These are phyloP conservation scores for Cephalopterus ornatus DNA, from an alignment of 2,113 vertebrate species.

Conservation along the genomic window DNA sequence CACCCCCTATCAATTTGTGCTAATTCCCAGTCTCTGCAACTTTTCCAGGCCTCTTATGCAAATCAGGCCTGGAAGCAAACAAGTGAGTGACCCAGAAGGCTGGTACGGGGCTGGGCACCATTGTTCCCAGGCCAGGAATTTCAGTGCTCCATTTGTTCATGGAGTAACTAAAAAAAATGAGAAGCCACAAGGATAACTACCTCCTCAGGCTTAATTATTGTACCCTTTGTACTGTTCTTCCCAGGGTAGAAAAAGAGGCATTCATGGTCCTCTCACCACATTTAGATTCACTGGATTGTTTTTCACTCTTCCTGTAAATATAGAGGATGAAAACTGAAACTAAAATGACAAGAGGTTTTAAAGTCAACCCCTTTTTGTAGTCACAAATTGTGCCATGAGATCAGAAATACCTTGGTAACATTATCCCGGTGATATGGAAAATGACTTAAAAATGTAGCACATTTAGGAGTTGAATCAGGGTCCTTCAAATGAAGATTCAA, in stretches of 20 bases:
- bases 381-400: neutral
- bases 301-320: neutral
- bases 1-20: neutral
- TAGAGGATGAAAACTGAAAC: neutral
- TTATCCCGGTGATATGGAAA: neutral
- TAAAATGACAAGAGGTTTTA: neutral
- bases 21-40: neutral
- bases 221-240: neutral
- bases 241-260: neutral
- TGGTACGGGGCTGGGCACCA: neutral
- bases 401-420: neutral
- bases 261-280: neutral
- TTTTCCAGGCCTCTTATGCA: conserved; percentile 32
- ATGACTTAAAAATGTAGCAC: neutral
- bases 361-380: neutral
- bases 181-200: neutral
- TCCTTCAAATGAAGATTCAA: neutral
- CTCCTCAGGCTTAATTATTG: conserved; percentile 18
- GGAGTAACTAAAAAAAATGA: neutral
- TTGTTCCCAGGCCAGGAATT: conserved; percentile 23
- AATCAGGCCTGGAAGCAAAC: conserved; percentile 22
- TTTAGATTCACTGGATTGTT: neutral
- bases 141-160: conserved; percentile 42
- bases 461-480: neutral
- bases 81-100: neutral